Percentiles rank a stretch among this genome's conserved stretches.
phyloP scores from a whole-genome alignment of 2,113 vertebrate species.

The Verasper variegatus region DNA sequence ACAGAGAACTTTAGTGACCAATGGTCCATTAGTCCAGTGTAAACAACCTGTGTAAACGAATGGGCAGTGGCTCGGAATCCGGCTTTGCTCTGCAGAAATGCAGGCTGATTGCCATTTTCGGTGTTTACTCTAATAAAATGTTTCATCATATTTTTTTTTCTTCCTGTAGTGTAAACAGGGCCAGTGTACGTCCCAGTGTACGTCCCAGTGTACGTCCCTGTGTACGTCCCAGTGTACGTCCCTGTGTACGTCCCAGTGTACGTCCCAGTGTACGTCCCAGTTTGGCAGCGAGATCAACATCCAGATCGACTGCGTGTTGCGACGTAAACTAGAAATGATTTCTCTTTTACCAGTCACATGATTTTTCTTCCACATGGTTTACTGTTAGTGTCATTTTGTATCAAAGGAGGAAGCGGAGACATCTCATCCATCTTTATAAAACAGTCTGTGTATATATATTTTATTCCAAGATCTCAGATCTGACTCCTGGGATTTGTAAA shows the following conservation, averaged over 20 bases:
- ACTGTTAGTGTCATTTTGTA: no score
- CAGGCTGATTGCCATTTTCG: conserved; percentile 12
- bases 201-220: not conserved
- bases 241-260: no score
- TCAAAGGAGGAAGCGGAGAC: no score
- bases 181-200: not conserved
- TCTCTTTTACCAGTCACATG: not conserved
- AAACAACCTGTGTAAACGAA: conserved; percentile 44
- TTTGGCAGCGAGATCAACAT: conserved; percentile 14
- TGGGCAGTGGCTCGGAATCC: not conserved
- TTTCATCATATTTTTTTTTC: conserved; percentile 34
- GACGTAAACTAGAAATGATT: conserved; percentile 1
- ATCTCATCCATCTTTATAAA: no score
- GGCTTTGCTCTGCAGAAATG: conserved; percentile 8
- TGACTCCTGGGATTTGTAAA: no score
- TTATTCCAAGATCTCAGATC: no score
- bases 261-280: no score
- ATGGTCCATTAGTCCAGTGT: conserved; percentile 36
- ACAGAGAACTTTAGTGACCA: conserved; percentile 13
- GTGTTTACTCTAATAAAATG: conserved; percentile 39
- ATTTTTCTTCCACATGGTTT: not conserved
- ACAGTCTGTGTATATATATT: no score
- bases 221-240: no score
- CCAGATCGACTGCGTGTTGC: not conserved
- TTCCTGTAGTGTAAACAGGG: conserved; percentile 14